Percentiles rank a stretch among this genome's conserved stretches.
Conservation (phyloP, 2,888 invertebrate genomes). For the Drosophila suboccidentalis region DNA sequence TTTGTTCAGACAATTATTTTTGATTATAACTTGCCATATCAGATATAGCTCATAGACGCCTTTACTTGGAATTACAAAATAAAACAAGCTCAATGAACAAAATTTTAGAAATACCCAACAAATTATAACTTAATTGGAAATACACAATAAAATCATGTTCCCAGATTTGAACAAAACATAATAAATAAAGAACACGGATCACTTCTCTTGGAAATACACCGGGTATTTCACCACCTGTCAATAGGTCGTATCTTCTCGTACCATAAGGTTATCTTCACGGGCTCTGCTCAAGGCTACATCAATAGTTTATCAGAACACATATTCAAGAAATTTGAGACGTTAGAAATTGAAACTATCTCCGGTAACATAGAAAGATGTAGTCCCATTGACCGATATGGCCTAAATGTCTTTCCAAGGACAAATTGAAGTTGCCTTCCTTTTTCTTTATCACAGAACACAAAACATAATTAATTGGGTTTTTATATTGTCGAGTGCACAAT, state of each 20-base stretch:
- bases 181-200: not conserved
- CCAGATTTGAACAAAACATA: slow-evolving; percentile 4
- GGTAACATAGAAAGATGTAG: slow-evolving; percentile 9
- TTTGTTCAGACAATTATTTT: not conserved
- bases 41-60: not conserved
- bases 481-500: slow-evolving; percentile 35
- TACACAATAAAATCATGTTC: not conserved
- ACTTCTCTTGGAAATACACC: not conserved
- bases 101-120: not conserved
- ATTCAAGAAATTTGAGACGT: slow-evolving; percentile 23
- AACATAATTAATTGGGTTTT: slow-evolving; percentile 56
- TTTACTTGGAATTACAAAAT: not conserved
- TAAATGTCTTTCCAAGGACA: slow-evolving; percentile 54
- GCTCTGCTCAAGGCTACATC: slow-evolving; percentile 32
- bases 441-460: slow-evolving; percentile 16
- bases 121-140: not conserved
- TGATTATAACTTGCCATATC: not conserved
- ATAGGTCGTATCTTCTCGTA: slow-evolving; percentile 10
- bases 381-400: slow-evolving; percentile 55
- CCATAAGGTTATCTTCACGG: slow-evolving; percentile 12
- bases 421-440: not conserved
- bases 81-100: too few relatives aligned
- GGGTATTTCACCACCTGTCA: slow-evolving; percentile 32
- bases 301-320: slow-evolving; percentile 24
- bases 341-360: slow-evolving; percentile 42